Evolutionary conservation across 2,113 vertebrate species (phyloP).

Genomic region (Ammospiza nelsoni): DNA sequence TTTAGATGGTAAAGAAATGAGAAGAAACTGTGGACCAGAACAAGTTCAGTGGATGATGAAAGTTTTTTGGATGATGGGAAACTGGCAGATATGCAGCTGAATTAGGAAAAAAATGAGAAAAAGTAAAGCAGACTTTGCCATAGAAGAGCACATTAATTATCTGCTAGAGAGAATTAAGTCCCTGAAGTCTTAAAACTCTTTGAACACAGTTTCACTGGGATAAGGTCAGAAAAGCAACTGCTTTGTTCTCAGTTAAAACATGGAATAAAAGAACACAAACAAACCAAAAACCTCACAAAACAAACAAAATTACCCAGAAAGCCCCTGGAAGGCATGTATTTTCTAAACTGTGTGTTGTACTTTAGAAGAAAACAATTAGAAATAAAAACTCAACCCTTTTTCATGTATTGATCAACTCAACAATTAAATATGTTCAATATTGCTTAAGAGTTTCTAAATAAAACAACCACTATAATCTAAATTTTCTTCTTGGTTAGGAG

Average conservation of each 20-base stretch:
- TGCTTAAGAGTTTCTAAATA: not conserved
- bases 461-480: not conserved
- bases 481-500: not conserved
- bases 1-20: not conserved
- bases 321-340: not conserved
- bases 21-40: not conserved
- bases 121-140: not conserved
- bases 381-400: not conserved
- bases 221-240: constrained; percentile 16
- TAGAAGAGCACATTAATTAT: constrained; percentile 10
- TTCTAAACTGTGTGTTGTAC: not conserved
- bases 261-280: not conserved
- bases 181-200: constrained; percentile 31
- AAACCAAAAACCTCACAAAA: not conserved
- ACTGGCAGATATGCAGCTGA: not conserved
- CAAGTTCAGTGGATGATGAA: not conserved
- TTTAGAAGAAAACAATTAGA: not conserved
- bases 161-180: constrained; percentile 23
- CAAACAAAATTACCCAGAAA: not conserved
- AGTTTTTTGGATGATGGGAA: not conserved
- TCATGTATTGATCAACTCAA: not conserved
- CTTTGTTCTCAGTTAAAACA: constrained; percentile 48
- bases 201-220: constrained; percentile 14
- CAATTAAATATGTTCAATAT: not conserved
- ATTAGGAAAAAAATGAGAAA: not conserved